phyloP scores from a whole-genome alignment of 2,888 invertebrate genomes.

The Strigamia transsilvanica region DNA sequence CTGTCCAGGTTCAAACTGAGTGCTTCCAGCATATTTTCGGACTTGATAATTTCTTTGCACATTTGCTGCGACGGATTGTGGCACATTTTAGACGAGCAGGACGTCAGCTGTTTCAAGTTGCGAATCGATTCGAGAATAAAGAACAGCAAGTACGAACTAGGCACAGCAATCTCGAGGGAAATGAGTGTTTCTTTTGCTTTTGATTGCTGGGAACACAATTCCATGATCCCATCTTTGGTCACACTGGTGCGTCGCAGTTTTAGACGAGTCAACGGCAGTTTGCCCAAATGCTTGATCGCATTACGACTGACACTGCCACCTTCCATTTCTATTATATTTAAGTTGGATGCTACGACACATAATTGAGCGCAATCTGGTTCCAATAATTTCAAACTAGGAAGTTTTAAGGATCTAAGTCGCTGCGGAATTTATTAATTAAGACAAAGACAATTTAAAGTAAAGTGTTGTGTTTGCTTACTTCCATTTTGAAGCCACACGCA shows the following conservation, averaged over 20 bases:
- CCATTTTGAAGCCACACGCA: not conserved
- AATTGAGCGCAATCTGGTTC: constrained; percentile 8
- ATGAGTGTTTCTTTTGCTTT: not conserved
- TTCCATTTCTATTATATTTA: not conserved
- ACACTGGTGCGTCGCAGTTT: not conserved
- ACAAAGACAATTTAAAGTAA: not conserved
- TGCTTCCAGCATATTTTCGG: not conserved
- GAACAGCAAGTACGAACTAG: not conserved
- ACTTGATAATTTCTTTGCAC: not conserved
- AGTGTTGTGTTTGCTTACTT: not conserved
- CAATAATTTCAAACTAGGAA: not conserved
- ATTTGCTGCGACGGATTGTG: not conserved
- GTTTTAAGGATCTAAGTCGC: not conserved
- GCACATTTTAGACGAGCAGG: not conserved
- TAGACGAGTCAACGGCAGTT: not conserved
- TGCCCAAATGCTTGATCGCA: not conserved
- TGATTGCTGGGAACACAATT: not conserved
- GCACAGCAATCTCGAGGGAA: not conserved
- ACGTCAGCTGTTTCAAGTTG: not conserved
- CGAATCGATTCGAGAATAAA: not conserved
- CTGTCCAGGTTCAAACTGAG: not conserved
- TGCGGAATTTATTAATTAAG: not conserved
- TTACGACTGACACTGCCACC: not conserved
- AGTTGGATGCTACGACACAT: not conserved
- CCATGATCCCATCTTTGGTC: not conserved